Evolutionary conservation across 1,140 invertebrate species (phyloP), one percentile per base, ranked within the genome.

Genomic region (Ptiloglossa arizonensis): DNA sequence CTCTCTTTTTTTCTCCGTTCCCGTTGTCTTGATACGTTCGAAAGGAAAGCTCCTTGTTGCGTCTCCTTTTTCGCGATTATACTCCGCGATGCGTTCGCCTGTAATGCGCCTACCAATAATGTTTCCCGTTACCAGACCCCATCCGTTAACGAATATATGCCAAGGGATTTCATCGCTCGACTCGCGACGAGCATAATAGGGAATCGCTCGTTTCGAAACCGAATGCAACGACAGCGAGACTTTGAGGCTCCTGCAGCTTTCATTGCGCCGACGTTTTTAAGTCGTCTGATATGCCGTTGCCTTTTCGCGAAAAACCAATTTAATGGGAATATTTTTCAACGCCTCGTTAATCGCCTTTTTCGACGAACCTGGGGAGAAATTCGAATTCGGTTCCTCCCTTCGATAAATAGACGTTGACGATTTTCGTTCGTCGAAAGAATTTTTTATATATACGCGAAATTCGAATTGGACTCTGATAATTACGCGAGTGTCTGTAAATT

Each of bases 161-260:
- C 32, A 19, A 27, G 50, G 72, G 72, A 75, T 75, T 75, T 68
- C 63, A 75, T 75, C n/a, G n/a, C n/a, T n/a, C 72, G 72, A 67
- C 54, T 68, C 50, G 24, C 38, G 44, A 57, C 41, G 41, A 22
- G 5, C 41, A n/a, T 57, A 67, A 67, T 67, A 41, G 38, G n/a
- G 46, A 52, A 27, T 48, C 63, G 57, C 57, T 46, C n/a, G n/a
- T n/a, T n/a, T n/a, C 50, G 56, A 50, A 4, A 41, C 35, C 35
- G 29, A 11, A 54, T 66, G 8, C 24, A 24, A 35, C 59, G 22
- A 24, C 50, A 27, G 62, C 22, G 50, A 57, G 19, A 41, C 48
- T 35, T 64, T 9, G 35, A 50, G 48, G 22, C 60, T 73, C 29
- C 13, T 72, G 62, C 29, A 46, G 59, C n/a, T 63, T 24, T 27